These are phyloP conservation scores for Drosophila leonis DNA, from an alignment of 2,888 invertebrate genomes.

Conservation along the genomic window DNA sequence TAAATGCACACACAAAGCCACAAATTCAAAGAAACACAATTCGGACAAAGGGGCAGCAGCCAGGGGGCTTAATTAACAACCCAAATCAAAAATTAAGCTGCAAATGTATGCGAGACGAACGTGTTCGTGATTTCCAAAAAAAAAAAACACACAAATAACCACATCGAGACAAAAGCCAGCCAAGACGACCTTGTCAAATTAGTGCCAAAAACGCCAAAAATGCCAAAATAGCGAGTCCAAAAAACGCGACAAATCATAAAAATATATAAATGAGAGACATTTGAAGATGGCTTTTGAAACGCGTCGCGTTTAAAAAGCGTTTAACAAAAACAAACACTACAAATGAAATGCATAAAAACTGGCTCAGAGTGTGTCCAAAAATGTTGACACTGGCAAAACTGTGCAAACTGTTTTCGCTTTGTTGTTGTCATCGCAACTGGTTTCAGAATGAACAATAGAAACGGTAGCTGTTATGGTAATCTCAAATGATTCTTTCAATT, in stretches of 20 bases:
- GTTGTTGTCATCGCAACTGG: constrained; percentile 28
- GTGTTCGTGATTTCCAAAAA: constrained; percentile 47
- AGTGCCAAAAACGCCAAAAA: constrained; percentile 61
- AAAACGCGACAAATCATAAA: constrained; percentile 39
- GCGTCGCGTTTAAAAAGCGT: constrained; percentile 38
- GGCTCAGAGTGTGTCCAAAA: constrained; percentile 28
- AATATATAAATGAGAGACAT: constrained; percentile 20
- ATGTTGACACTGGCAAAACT: constrained; percentile 41
- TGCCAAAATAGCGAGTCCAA: constrained; percentile 39
- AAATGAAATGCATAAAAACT: constrained; percentile 34
- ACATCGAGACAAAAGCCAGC: constrained; percentile 40
- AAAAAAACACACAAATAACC: neutral
- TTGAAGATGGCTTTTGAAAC: constrained; percentile 28
- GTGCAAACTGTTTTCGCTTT: constrained; percentile 24
- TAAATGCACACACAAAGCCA: constrained; percentile 22
- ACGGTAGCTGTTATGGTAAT: constrained; percentile 15
- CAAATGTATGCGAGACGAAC: constrained; percentile 44
- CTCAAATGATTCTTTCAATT: constrained; percentile 2
- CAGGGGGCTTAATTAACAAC: constrained; percentile 40
- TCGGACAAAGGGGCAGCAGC: neutral
- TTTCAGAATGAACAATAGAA: constrained; percentile 19
- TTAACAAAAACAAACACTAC: constrained; percentile 46
- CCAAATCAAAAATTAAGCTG: constrained; percentile 37
- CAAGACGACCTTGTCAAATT: constrained; percentile 73
- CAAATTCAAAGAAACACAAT: constrained; percentile 22